A percentile compares a stretch with the other conserved stretches of the same genome.
Evolutionary conservation across 2,113 vertebrate species (phyloP).

Genomic region (Mixornis gularis): DNA sequence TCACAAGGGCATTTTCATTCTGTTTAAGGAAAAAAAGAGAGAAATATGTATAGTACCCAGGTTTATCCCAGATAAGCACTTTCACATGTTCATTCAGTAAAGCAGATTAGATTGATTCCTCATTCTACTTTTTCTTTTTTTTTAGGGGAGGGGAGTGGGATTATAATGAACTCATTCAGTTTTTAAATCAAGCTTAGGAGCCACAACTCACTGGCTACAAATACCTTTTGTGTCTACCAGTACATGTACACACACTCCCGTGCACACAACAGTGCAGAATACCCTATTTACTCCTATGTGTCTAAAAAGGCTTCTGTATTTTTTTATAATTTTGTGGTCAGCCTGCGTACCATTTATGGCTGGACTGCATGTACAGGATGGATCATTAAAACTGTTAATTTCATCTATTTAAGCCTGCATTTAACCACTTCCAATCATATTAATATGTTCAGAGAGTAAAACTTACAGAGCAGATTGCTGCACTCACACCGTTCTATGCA

Average conservation of each 20-base stretch:
- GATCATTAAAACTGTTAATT: neutral
- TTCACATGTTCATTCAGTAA: slow-evolving; percentile 49
- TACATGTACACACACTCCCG: accelerated
- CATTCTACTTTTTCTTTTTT: too few relatives aligned
- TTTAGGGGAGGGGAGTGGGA: neutral
- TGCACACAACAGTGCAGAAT: neutral
- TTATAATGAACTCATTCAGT: neutral
- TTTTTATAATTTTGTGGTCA: neutral
- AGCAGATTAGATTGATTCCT: slow-evolving; percentile 21
- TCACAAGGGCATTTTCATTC: slow-evolving; percentile 86
- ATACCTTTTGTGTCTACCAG: neutral
- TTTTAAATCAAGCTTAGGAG: neutral
- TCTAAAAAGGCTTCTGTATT: neutral
- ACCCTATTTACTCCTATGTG: neutral
- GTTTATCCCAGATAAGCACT: slow-evolving; percentile 38
- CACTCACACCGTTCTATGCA: neutral
- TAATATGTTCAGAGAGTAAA: neutral
- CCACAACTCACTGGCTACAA: neutral
- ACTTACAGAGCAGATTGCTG: neutral
- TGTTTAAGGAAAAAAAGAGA: slow-evolving; percentile 71
- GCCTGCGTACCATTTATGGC: neutral
- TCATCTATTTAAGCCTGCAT: neutral
- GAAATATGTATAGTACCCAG: slow-evolving; percentile 35
- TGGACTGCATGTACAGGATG: neutral
- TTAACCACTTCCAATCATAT: neutral